Percentiles rank a stretch among this genome's conserved stretches.
These are phyloP conservation scores for Babylonia areolata DNA, from an alignment of 1,140 invertebrate species.

Conservation along the genomic window DNA sequence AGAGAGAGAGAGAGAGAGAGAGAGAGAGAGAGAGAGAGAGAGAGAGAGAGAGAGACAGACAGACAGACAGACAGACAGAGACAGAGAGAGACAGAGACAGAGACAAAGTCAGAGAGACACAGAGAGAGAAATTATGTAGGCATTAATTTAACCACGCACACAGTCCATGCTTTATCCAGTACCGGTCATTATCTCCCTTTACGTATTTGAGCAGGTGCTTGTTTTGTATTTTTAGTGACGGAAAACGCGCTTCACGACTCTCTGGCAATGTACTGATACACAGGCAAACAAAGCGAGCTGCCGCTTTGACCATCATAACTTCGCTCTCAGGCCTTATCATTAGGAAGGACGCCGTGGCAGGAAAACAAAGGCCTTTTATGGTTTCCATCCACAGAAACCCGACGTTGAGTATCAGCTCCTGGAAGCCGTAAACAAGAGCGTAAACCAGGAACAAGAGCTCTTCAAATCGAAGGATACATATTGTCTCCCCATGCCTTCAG, in stretches of 20 bases:
- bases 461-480: conserved; percentile 2
- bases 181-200: neutral
- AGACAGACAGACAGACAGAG: conserved; percentile 5
- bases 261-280: neutral
- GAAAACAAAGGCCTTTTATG: neutral
- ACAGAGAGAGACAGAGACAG: conserved; percentile 3
- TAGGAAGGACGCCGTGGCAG: neutral
- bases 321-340: neutral
- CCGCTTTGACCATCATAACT: too few species aligned
- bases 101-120: neutral
- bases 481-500: conserved; percentile 12
- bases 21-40: conserved; percentile 14
- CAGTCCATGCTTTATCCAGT: neutral
- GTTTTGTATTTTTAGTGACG: neutral
- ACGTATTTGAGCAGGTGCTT: neutral
- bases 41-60: neutral
- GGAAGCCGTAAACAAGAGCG: neutral
- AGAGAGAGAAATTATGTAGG: neutral
- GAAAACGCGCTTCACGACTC: neutral
- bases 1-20: neutral
- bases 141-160: too few species aligned
- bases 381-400: too few species aligned
- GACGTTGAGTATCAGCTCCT: too few species aligned
- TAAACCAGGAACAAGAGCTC: neutral
- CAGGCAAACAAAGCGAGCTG: neutral